Base-by-base conservation (phyloP, 2,797 vertebrate species). In the Sebastes taczanowskii region DNA sequence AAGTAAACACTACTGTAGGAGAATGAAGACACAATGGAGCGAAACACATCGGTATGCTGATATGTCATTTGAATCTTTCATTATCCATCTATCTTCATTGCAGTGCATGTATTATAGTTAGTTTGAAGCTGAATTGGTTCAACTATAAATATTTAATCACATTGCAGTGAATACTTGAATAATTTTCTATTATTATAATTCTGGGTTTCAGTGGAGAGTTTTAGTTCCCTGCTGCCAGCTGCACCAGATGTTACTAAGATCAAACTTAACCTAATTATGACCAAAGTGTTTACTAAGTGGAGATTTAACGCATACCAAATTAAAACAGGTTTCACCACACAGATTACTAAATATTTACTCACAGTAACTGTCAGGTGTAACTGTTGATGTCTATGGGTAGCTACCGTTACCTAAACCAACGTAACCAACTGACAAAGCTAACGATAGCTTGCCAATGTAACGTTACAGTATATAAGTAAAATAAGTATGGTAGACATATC, bases 141-240 rank as follows among this genome's bases (percentile, higher is more conserved):
- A 81, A 6, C 29, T 62, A 22, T 73, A 7, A 74, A 55, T 63
- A 77, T 55, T 74, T 68, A 74, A 60, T 74, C n/a, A 11, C 56
- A 25, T 6, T 67, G 55, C 56, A 9, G 22, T 68, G 25, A 77
- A 52, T n/a, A 52, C 20, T 52, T 52, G 49, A 52, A 52, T n/a
- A 9, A 20, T n/a, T 20, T 52, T 58, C 42, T 71, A 7, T 42
- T 53, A 71, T 4, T 25, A 38, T 69, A 34, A 60, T 32, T 66
- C 6, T 27, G 55, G 13, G 30, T 55, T 69, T 34, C 27, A 61
- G 52, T 14, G 49, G 49, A 52, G 20, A 52, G 0, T 52, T 0
- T 0, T 4, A 52, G 49, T 52, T 52, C n/a, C 20, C 20, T 52
- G 49, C 20, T n/a, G 20, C 49, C 49, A 52, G 49, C 8, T 32